phyloP scores from a whole-genome alignment of 1,140 invertebrate species.

The Platyura marginata region DNA sequence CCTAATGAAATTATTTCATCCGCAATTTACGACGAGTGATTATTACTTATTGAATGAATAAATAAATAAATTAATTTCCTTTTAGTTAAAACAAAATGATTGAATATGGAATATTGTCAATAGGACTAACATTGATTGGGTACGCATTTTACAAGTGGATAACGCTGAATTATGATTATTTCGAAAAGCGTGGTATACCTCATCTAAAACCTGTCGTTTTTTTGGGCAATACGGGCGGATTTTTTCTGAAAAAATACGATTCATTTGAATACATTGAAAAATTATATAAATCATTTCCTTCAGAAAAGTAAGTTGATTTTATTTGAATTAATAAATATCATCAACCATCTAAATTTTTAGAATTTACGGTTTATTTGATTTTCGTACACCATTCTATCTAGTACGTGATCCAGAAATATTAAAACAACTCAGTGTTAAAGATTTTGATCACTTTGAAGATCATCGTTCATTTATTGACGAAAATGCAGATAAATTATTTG shows the following conservation, averaged over 20 bases:
- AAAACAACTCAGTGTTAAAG: slow-evolving; percentile 29
- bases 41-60: no score
- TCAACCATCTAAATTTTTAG: slow-evolving; percentile 21
- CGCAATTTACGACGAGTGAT: no score
- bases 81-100: no score
- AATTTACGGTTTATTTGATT: slow-evolving; percentile 30
- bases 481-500: slow-evolving; percentile 5
- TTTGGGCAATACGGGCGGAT: slow-evolving; percentile 12
- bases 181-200: slow-evolving; percentile 12
- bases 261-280: slow-evolving; percentile 1
- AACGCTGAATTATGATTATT: slow-evolving; percentile 13
- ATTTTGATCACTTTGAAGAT: slow-evolving; percentile 30
- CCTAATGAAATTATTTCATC: no score
- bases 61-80: no score
- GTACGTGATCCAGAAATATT: slow-evolving; percentile 39
- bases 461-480: slow-evolving; percentile 9
- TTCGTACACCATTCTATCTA: slow-evolving; percentile 29
- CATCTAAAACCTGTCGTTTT: slow-evolving; percentile 11
- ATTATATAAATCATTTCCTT: slow-evolving; percentile 4
- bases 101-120: not conserved
- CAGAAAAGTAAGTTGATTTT: not conserved
- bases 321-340: slow-evolving; percentile 2
- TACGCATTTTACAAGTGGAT: slow-evolving; percentile 13
- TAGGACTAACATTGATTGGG: not conserved
- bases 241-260: slow-evolving; percentile 9